A percentile compares a stretch with the other conserved stretches of the same genome.
These are phyloP conservation scores for Sitophilus oryzae DNA, from an alignment of 1,140 invertebrate species.

Conservation along the genomic window DNA sequence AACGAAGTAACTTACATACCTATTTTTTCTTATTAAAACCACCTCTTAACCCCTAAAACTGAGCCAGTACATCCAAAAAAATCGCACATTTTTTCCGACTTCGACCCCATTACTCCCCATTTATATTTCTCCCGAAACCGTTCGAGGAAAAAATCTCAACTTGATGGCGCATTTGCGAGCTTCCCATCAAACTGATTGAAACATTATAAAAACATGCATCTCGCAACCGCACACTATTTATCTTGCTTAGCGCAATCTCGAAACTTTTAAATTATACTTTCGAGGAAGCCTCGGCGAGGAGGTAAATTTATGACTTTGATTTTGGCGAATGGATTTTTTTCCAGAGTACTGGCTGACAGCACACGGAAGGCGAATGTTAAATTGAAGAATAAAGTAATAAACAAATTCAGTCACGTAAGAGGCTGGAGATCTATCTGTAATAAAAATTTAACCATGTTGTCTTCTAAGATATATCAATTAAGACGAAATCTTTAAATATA, in stretches of 20 bases:
- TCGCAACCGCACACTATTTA: constrained; percentile 17
- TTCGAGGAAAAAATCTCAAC: constrained; percentile 31
- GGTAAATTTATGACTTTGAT: constrained; percentile 11
- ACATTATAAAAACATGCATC: constrained; percentile 32
- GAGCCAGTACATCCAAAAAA: too few relatives aligned
- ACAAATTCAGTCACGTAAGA: too few relatives aligned
- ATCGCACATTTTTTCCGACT: not conserved
- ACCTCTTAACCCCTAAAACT: too few relatives aligned
- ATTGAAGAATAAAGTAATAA: too few relatives aligned
- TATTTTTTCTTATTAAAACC: too few relatives aligned
- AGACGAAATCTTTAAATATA: too few relatives aligned
- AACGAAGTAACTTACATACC: too few relatives aligned
- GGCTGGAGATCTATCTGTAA: too few relatives aligned
- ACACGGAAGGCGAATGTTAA: too few relatives aligned
- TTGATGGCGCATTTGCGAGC: constrained; percentile 22
- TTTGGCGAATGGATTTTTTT: constrained; percentile 8
- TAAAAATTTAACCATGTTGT: too few relatives aligned
- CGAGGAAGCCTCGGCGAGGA: not conserved
- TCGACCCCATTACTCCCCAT: constrained; percentile 20
- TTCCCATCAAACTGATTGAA: constrained; percentile 32
- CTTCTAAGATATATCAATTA: too few relatives aligned
- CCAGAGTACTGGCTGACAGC: too few relatives aligned
- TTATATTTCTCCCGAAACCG: constrained; percentile 25
- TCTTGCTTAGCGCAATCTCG: constrained; percentile 29
- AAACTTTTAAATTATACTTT: constrained; percentile 25